Base-by-base conservation (phyloP, 2,888 invertebrate genomes). In the Eugnorisma glareosa region DNA sequence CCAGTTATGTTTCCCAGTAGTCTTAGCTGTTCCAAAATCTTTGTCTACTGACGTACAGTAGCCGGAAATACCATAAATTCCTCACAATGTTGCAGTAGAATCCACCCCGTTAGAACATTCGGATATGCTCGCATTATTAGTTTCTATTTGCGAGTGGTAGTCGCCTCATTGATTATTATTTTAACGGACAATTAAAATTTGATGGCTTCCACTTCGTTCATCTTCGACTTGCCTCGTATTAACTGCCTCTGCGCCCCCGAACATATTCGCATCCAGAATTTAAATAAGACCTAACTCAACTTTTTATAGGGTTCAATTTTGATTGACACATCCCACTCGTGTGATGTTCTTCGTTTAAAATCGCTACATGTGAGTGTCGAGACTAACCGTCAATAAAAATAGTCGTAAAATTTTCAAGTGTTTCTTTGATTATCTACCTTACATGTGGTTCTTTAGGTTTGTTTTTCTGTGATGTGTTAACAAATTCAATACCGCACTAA, bases 181-280 rank as follows among this genome's bases (percentile, higher is more conserved):
- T 96, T 96, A 96, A 96, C 96, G 95, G 92, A 95, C 96, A 95
- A 96, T 96, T 96, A 96, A 96, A 96, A 94, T 96, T 96, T 96
- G 95, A 96, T 96, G 95, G 95, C 93, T 95, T 95, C 94, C 94
- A 94, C 94, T 95, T 92, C 94, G 96, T 95, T 95, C 95, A 95
- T 95, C 95, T 96, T 94, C 94, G 92, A 94, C 94, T 93, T 91
- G 90, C 91, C 91, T 91, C 93, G 92, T 93, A 93, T 87, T 88
- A 86, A 89, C 89, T 88, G 88, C 88, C 86, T 85, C 75, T 77
- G 84, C 81, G 84, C 84, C 85, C 84, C 83, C 87, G 83, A 84
- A 79, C 75, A 70, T 83, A 73, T 86, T 75, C 70, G 67, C 70
- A 79, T 75, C 75, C 81, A 73, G 73, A 83, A 86, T 81, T 70